phyloP scores from a whole-genome alignment of 2,888 invertebrate species.

The Vandiemenella viatica region DNA sequence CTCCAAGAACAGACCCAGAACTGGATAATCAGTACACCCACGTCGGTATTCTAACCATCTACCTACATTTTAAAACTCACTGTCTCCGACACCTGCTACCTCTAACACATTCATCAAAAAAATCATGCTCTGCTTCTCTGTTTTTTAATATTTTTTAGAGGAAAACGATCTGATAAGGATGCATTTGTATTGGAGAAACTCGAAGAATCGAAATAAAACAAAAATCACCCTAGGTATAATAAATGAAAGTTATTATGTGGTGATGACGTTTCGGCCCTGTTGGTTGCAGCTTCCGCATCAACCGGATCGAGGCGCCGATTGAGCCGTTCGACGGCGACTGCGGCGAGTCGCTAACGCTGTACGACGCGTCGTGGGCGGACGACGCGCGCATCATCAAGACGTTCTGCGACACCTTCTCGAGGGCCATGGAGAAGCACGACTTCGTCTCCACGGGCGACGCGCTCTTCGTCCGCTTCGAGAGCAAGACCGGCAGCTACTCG shows the following conservation, averaged over 20 bases:
- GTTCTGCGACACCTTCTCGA: conserved; percentile 85
- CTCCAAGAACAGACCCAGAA: too few relatives aligned
- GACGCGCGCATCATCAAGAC: conserved; percentile 84
- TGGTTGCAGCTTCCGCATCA: conserved; percentile 60
- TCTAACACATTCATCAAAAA: too few relatives aligned
- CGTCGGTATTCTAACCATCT: too few relatives aligned
- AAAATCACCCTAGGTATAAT: neutral
- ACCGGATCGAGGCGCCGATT: conserved; percentile 77
- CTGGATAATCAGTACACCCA: too few relatives aligned
- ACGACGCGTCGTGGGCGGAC: conserved; percentile 76
- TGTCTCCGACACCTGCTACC: too few relatives aligned
- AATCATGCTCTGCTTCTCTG: too few relatives aligned
- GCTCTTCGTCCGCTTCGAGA: conserved; percentile 75
- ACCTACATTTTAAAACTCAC: too few relatives aligned
- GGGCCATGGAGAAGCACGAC: conserved; percentile 85
- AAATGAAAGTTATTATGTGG: neutral
- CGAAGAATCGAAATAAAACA: neutral
- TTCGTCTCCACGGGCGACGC: conserved; percentile 80
- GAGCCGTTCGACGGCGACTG: conserved; percentile 75
- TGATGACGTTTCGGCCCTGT: neutral
- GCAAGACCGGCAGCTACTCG: conserved; percentile 82
- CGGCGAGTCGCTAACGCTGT: conserved; percentile 76
- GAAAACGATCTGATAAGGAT: too few relatives aligned
- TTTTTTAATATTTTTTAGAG: too few relatives aligned
- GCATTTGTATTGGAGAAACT: too few relatives aligned